Conservation (phyloP, 64 coral and sea anemone species). For the Exaiptasia diaphana region DNA sequence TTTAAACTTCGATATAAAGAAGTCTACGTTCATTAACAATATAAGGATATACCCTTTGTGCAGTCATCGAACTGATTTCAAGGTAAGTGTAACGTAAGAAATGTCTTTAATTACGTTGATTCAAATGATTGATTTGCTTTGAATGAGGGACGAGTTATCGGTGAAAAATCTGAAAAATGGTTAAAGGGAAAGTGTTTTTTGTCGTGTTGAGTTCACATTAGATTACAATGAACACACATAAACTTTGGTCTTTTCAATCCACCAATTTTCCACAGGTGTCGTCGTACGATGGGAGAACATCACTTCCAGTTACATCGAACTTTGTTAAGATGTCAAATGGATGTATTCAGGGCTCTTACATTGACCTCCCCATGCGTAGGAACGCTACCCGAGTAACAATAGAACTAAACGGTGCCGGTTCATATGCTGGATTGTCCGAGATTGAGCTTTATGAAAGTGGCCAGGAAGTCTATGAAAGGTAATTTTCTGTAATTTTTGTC, state of each 20-base stretch:
- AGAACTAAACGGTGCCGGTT: conserved; percentile 11
- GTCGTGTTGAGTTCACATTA: too few relatives aligned
- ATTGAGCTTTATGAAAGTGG: conserved; percentile 73
- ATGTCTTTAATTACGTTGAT: too few relatives aligned
- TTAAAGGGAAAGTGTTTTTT: too few relatives aligned
- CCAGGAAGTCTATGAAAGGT: conserved; percentile 74
- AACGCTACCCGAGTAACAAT: conserved; percentile 34
- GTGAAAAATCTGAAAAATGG: too few relatives aligned
- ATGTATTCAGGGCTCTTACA: conserved; percentile 75
- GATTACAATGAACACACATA: too few relatives aligned
- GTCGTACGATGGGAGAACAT: conserved; percentile 36
- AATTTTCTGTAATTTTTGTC: too few relatives aligned
- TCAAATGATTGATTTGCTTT: too few relatives aligned
- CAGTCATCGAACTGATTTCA: conserved; percentile 34
- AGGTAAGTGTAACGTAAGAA: too few relatives aligned
- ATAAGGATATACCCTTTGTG: conserved; percentile 75
- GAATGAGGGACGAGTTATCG: too few relatives aligned
- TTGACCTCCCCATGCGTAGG: conserved; percentile 63
- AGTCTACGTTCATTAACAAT: conserved; percentile 55
- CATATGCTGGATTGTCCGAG: conserved; percentile 44
- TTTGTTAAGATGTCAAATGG: conserved; percentile 63
- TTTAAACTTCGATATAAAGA: conserved; percentile 53
- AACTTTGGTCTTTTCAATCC: too few relatives aligned
- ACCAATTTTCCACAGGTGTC: conserved; percentile 43
- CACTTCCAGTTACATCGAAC: conserved; percentile 56